These are phyloP conservation scores for Geotrypetes seraphini DNA, from an alignment of 2,797 vertebrate species.

Conservation along the genomic window DNA sequence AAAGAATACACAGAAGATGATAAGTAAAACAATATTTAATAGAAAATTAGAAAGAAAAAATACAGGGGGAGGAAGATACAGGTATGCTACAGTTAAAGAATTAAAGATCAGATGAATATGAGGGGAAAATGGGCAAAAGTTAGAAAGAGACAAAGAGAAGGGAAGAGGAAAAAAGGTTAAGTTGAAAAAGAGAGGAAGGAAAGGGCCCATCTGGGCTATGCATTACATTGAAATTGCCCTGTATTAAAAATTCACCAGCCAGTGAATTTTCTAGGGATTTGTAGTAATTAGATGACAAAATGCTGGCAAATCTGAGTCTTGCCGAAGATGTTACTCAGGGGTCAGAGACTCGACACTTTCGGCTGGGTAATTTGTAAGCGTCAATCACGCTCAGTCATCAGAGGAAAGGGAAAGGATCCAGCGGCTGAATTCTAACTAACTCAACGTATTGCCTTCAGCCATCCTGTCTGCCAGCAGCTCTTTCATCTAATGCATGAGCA, in stretches of 20 bases:
- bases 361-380: conserved; percentile 98
- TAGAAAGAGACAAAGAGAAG: neutral
- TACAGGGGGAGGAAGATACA: too few relatives aligned
- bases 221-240: conserved; percentile 57
- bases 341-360: conserved; percentile 94
- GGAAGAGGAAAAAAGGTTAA: neutral
- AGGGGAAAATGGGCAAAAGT: neutral
- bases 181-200: neutral
- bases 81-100: too few relatives aligned
- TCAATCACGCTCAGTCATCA: conserved; percentile 88
- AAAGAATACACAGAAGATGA: neutral
- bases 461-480: neutral
- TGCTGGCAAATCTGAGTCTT: conserved; percentile 81
- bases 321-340: conserved; percentile 92
- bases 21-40: too few relatives aligned
- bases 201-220: conserved; percentile 52
- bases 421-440: conserved; percentile 53
- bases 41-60: neutral
- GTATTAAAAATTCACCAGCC: conserved; percentile 96
- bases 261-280: conserved; percentile 95
- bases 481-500: neutral
- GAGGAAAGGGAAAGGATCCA: conserved; percentile 52
- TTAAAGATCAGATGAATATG: conserved; percentile 1
- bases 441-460: conserved; percentile 7
- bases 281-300: conserved; percentile 99